Conservation (phyloP, 2,888 invertebrate species). For the Tipula helvola region DNA sequence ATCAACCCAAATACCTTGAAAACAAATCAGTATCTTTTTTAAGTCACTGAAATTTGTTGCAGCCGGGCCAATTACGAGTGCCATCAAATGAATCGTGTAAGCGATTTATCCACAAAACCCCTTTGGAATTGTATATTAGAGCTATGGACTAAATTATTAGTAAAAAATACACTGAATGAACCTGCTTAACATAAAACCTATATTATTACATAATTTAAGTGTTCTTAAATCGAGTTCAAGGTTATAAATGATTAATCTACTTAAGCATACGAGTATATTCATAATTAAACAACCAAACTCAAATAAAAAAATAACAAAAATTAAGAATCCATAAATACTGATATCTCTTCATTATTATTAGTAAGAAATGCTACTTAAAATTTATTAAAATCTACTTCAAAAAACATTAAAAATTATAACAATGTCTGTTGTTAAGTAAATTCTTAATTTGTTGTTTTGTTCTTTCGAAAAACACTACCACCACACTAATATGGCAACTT, state of each 20-base stretch:
- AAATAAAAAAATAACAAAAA: neutral
- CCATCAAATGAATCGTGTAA: too few species aligned
- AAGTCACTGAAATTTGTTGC: too few species aligned
- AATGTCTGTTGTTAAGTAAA: neutral
- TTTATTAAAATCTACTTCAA: neutral
- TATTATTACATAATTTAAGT: neutral
- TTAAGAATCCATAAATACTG: neutral
- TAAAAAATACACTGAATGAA: neutral
- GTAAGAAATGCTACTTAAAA: neutral
- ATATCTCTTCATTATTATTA: neutral
- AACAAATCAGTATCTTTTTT: too few species aligned
- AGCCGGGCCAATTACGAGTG: too few species aligned
- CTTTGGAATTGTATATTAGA: too few species aligned
- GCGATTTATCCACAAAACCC: too few species aligned
- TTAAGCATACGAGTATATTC: neutral
- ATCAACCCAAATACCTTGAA: too few species aligned
- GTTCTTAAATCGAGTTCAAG: neutral
- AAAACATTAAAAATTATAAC: constrained; percentile 4
- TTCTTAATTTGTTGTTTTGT: neutral
- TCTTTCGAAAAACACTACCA: neutral
- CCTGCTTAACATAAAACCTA: neutral
- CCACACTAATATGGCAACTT: neutral
- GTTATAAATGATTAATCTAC: neutral
- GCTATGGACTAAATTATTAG: too few species aligned
- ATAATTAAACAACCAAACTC: neutral